These are phyloP conservation scores for Cheilosia soror DNA, from an alignment of 2,888 invertebrate species.

Conservation along the genomic window DNA sequence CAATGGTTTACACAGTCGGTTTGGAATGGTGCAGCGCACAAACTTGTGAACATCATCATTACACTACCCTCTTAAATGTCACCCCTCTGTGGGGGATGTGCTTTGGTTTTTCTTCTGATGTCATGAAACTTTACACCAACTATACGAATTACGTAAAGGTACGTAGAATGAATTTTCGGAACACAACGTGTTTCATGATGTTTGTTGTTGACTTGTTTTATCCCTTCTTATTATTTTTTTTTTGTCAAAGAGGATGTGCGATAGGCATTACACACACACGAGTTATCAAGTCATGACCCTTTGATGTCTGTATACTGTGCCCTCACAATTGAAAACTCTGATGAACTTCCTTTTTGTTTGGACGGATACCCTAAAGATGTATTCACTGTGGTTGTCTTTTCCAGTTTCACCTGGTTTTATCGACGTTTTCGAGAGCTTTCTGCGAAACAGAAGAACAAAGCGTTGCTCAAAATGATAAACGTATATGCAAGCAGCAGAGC, in stretches of 20 bases:
- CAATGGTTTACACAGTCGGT: not conserved
- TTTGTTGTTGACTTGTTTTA: constrained; percentile 8
- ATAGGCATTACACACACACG: constrained; percentile 23
- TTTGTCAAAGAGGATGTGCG: constrained; percentile 6
- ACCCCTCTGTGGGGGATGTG: not conserved
- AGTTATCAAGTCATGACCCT: constrained; percentile 35
- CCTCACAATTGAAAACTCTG: constrained; percentile 4
- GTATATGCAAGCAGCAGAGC: not conserved
- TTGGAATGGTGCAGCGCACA: not conserved
- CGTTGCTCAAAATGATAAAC: not conserved
- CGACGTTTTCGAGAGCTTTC: constrained; percentile 26
- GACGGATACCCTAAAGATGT: constrained; percentile 3
- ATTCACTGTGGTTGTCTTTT: constrained; percentile 18
- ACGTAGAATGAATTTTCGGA: constrained; percentile 4
- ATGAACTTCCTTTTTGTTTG: constrained; percentile 34
- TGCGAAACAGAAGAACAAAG: constrained; percentile 4
- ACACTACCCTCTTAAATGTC: not conserved
- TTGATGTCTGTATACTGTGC: constrained; percentile 25
- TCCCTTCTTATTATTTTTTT: not conserved
- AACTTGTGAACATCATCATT: constrained; percentile 38
- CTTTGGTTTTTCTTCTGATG: constrained; percentile 13
- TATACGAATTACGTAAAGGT: too few species aligned
- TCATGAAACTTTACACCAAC: not conserved
- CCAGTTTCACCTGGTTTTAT: constrained; percentile 37
- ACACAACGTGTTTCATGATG: constrained; percentile 23